Percentiles rank a stretch among this genome's conserved stretches.
Conservation (phyloP, 2,797 vertebrate species). For the Hyperoplus immaculatus region DNA sequence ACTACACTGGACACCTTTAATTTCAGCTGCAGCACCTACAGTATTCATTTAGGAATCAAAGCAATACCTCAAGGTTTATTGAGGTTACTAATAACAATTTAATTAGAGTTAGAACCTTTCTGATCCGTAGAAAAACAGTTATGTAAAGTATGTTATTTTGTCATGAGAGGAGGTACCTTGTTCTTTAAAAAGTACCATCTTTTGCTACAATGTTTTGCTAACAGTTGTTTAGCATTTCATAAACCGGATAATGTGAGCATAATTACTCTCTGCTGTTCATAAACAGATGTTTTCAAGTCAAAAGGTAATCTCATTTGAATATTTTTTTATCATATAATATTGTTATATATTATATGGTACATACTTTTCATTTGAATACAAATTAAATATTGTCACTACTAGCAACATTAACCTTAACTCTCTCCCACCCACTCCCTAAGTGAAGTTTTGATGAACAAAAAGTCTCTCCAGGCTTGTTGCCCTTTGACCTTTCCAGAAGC, state of each 20-base stretch:
- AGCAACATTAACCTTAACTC: background rate
- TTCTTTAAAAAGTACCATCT: conserved; percentile 41
- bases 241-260: background rate
- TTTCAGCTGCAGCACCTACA: background rate
- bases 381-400: conserved; percentile 2
- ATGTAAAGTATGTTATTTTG: background rate
- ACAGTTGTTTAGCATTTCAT: background rate
- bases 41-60: background rate
- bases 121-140: background rate
- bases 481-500: conserved; percentile 35
- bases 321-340: conserved; percentile 1
- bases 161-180: conserved; percentile 26
- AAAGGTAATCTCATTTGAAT: conserved; percentile 11
- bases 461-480: background rate
- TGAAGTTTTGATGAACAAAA: conserved; percentile 4
- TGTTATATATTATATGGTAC: conserved; percentile 6
- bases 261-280: conserved; percentile 1
- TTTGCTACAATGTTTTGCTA: background rate
- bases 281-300: conserved; percentile 24
- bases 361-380: conserved; percentile 8
- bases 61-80: background rate
- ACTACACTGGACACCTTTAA: background rate
- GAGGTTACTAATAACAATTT: too few relatives aligned
- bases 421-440: background rate
- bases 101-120: too few relatives aligned